Conservation (phyloP, 2,797 vertebrate genomes). For the Adrianichthys oophorus region DNA sequence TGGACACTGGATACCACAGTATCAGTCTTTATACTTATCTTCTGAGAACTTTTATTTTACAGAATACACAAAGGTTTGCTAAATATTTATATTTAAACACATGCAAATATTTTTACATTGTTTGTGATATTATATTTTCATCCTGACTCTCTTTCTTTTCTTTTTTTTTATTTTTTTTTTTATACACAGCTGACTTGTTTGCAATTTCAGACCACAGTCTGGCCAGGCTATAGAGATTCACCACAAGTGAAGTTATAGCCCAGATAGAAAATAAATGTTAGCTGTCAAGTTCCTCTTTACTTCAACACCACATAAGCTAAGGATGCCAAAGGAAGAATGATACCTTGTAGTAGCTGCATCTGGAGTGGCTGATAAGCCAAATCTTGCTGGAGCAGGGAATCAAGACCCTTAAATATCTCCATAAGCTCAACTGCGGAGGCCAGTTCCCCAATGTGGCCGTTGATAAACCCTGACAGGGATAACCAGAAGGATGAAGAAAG, state of each 20-base stretch:
- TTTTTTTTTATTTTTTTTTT: no score
- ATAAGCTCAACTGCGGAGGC: constrained; percentile 50
- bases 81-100: constrained; percentile 23
- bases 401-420: constrained; percentile 63
- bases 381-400: constrained; percentile 57
- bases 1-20: no score
- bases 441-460: constrained; percentile 36
- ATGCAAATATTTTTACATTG: constrained; percentile 8
- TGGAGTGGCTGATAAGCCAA: constrained; percentile 61
- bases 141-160: no score
- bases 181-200: constrained; percentile 7
- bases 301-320: constrained; percentile 29
- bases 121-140: background rate
- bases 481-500: constrained; percentile 44
- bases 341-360: constrained; percentile 44
- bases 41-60: no score
- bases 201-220: constrained; percentile 8
- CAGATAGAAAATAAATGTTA: constrained; percentile 22
- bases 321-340: constrained; percentile 36
- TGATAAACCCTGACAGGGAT: constrained; percentile 54
- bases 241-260: background rate
- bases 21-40: no score
- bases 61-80: constrained; percentile 6
- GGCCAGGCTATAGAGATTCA: background rate
- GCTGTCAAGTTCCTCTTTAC: constrained; percentile 32